Evolutionary conservation across 2,888 invertebrate species (phyloP), one percentile per base, ranked within the genome.

Genomic region (Loripinus fragilis): DNA sequence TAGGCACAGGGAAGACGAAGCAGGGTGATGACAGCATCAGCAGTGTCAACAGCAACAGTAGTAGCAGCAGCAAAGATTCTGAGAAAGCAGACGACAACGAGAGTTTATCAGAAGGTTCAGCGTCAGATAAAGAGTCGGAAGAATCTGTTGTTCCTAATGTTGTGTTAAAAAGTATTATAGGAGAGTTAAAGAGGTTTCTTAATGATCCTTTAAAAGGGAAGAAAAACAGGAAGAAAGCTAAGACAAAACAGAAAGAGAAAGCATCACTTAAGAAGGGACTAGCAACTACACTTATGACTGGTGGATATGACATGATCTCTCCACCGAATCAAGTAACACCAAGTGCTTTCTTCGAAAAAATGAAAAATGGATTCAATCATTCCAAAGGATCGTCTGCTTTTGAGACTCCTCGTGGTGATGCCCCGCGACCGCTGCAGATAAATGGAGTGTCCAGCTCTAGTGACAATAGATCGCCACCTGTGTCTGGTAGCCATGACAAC

Each of bases 271-370:
- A 81, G 69, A 78, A 80, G 66, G 82, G 82, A 50, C 66, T 85
- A n/a, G 48, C 83, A 20, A 75, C 71, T 52, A 78, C 85, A 78
- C 52, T 90, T 76, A 65, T 87, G 66, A 69, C 78, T 20, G 85
- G 86, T 55, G 83, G 82, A 25, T 91, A 88, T 45, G 91, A 91
- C 64, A 90, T 91, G 86, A 75, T 89, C 15, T 88, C 88, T 20
- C 91, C 91, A 2, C 91, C 91, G 1, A 91, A 90, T 72, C 90
- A 88, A 80, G 80, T 91, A n/a, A 88, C 85, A 68, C 89, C 90
- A 0, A 85, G 87, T 23, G 86, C 87, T 20, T 85, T 85, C 38
- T 85, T 85, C 76, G 80, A 87, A 30, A 81, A 85, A 71, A 71
- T 86, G 8, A 76, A 86, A 42, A 89, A 83, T 60, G 85, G 85